Base-by-base conservation (phyloP, 2,888 invertebrate genomes). In the Lordiphosa fenestrarum region DNA sequence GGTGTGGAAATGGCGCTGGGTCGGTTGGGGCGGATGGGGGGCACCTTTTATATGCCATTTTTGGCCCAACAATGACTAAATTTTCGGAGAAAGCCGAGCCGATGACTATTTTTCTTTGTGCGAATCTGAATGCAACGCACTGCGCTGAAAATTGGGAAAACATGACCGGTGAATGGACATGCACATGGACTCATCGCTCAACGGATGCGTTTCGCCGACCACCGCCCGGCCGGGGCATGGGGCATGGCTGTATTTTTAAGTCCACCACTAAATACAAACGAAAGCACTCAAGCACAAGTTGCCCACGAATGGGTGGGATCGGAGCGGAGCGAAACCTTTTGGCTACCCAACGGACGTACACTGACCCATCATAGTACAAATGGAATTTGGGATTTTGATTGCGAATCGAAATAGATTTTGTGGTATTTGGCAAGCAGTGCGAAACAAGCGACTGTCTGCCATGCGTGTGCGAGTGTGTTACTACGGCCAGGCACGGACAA, bases 191-290 rank as follows among this genome's bases (percentile, higher is more conserved):
- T 80, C 76, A 80, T 66, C 78, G 75, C 66, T 77, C 53, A 77
- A 68, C 74, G 70, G 71, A 76, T 65, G 65, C 66, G 63, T 58
- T 60, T 57, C 52, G 40, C 30, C 15, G 44, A 33, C 63, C 21
- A 10, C 6, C 49, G 12, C 35, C 6, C 6, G 12, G 23, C 42
- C 23, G 19, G 12, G 21, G 21, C 23, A 19, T 36, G 33, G 15
- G 53, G 33, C 9, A 12, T 13, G 50, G 73, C 66, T 84, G 77
- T 86, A 78, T 86, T 86, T 87, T 87, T 86, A 87, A 87, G 87
- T 85, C 84, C 78, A 86, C 87, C 87, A 87, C 87, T 86, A 87
- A 87, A 87, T 86, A 87, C 87, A 87, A 87, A 86, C 80, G 86
- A 86, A 87, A 86, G 86, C 86, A 87, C 82, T 87, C 85, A 86